Percentiles rank a stretch among this genome's conserved stretches.
These are phyloP conservation scores for Sturnus vulgaris DNA, from an alignment of 2,113 vertebrate species.

Conservation along the genomic window DNA sequence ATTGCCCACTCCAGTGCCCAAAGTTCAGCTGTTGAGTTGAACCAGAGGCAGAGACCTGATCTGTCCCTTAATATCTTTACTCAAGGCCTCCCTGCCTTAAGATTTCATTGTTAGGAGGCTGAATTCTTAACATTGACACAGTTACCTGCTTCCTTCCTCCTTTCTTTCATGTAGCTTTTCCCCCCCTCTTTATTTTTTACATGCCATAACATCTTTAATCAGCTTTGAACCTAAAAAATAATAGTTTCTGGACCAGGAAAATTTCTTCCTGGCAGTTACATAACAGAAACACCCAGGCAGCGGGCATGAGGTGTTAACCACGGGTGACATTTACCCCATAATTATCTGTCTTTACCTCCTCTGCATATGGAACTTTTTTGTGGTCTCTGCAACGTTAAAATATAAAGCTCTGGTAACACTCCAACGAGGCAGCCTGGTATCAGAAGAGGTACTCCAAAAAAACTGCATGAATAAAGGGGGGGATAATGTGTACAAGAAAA, in stretches of 20 bases:
- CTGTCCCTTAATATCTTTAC: not conserved
- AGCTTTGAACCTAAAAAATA: not conserved
- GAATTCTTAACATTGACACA: not conserved
- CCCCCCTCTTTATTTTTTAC: not conserved
- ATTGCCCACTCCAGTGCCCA: not conserved
- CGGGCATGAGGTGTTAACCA: constrained; percentile 44
- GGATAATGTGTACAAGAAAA: not conserved
- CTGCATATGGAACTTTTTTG: constrained; percentile 45
- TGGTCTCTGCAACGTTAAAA: constrained; percentile 45
- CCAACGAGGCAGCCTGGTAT: not conserved
- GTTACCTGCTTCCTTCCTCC: not conserved
- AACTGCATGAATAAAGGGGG: not conserved
- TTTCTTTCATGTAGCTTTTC: not conserved
- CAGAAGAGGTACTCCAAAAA: not conserved
- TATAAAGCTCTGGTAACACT: constrained; percentile 1
- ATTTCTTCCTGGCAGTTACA: constrained; percentile 46
- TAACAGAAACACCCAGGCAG: constrained; percentile 17
- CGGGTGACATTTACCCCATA: constrained; percentile 33
- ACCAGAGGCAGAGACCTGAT: not conserved
- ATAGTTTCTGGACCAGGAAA: not conserved
- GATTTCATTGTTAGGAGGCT: not conserved
- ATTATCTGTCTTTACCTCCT: constrained; percentile 18
- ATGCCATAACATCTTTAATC: not conserved
- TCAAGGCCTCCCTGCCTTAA: not conserved
- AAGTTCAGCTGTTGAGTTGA: not conserved